Base-by-base conservation (phyloP, 2,888 invertebrate genomes). In the Pimpla rufipes region DNA sequence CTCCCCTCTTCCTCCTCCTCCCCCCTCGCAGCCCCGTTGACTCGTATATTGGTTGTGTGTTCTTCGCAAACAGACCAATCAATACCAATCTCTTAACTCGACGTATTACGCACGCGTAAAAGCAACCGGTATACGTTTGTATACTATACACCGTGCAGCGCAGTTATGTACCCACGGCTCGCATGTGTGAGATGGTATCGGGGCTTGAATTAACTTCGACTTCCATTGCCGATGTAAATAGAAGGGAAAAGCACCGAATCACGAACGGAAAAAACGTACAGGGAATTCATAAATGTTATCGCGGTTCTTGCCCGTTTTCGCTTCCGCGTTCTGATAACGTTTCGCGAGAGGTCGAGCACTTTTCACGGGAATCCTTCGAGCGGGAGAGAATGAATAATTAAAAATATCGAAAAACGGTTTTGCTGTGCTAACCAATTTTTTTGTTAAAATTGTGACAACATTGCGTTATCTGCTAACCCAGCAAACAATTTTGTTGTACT, bases 31-130 rank as follows among this genome's bases (percentile, higher is more conserved):
- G 68, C 64, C 66, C 77, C 77, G 77, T 84, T 75, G 77, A 84
- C 87, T 86, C 83, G 79, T 87, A 89, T 90, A 91, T 91, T 90
- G 91, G 89, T 87, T 92, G 90, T 92, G 89, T 92, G 91, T 90
- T 90, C 91, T 89, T 89, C 87, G 90, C 92, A 92, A 92, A 92
- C 92, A 92, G 88, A 90, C 91, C 92, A 92, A 92, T 92, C 92
- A 91, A 92, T 92, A 91, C 87, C 91, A 90, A 92, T 92, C 91
- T 92, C 91, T 92, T 90, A 91, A 90, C 91, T 90, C 83, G 80
- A 87, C 81, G 85, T 78, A 85, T 87, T 86, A 87, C 85, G 86
- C 83, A 85, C 86, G 84, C 85, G 86, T 86, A 87, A 86, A 85
- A 84, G 85, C 81, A 85, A 81, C 74, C 76, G 80, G 67, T 81